Evolutionary conservation across 1,140 invertebrate genomes (phyloP).

Genomic region (Drosophila lacertosa): DNA sequence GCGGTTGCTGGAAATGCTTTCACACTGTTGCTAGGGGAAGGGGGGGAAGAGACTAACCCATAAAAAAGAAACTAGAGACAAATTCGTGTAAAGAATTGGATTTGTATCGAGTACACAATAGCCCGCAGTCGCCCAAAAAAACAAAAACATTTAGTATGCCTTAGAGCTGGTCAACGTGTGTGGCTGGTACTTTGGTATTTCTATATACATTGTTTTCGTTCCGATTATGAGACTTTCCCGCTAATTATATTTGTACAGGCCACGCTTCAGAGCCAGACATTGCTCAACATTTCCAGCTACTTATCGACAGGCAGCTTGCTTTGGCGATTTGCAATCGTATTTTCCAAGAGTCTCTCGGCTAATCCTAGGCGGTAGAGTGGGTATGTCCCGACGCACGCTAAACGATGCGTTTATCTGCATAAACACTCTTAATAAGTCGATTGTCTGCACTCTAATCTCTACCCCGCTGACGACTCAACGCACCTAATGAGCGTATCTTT

Average conservation of each 20-base stretch:
- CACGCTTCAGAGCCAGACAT: constrained; percentile 28
- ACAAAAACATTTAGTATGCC: too few species aligned
- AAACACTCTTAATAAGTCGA: constrained; percentile 83
- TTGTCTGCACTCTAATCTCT: constrained; percentile 65
- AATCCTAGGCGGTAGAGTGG: constrained; percentile 75
- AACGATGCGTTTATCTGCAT: constrained; percentile 82
- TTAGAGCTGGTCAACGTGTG: constrained; percentile 45
- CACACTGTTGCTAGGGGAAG: constrained; percentile 18
- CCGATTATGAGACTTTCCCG: constrained; percentile 61
- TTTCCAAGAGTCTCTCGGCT: constrained; percentile 60
- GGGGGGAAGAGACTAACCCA: constrained; percentile 10
- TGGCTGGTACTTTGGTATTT: constrained; percentile 57
- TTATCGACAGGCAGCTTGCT: constrained; percentile 18
- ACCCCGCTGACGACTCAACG: constrained; percentile 24
- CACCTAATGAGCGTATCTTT: constrained; percentile 54
- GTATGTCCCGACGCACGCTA: constrained; percentile 82
- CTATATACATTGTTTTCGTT: constrained; percentile 37
- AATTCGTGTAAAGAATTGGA: constrained; percentile 64
- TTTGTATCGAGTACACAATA: constrained; percentile 42
- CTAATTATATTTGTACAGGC: constrained; percentile 56
- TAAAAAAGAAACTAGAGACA: constrained; percentile 52
- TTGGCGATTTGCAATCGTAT: constrained; percentile 51
- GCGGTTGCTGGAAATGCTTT: constrained; percentile 75
- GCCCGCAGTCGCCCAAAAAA: constrained; percentile 29
- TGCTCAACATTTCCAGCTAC: constrained; percentile 51